Evolutionary conservation across 1,140 invertebrate species (phyloP).

Genomic region (Pseudobourletiella spinata): DNA sequence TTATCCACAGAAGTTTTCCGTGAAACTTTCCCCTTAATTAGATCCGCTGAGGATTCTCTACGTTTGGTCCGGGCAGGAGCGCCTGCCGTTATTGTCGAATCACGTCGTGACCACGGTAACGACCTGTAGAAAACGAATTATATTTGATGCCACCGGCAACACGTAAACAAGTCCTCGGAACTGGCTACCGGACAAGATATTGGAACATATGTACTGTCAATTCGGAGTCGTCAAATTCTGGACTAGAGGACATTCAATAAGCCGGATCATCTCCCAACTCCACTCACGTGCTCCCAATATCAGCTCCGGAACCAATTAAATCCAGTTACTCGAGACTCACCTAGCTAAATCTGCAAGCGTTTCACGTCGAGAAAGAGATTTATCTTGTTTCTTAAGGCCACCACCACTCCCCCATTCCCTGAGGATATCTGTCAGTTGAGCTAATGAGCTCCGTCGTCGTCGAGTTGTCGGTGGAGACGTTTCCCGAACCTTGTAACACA

Average conservation of each 20-base stretch:
- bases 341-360: slow-evolving; percentile 71
- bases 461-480: slow-evolving; percentile 55
- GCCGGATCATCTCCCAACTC: not conserved
- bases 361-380: slow-evolving; percentile 57
- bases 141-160: no score
- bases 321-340: slow-evolving; percentile 25
- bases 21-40: slow-evolving; percentile 32
- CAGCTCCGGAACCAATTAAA: not conserved
- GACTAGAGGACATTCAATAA: not conserved
- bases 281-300: no score
- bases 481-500: slow-evolving; percentile 40
- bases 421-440: slow-evolving; percentile 76
- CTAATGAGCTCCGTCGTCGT: slow-evolving; percentile 67
- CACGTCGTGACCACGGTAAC: slow-evolving; percentile 38
- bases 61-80: slow-evolving; percentile 29
- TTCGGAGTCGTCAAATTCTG: no score
- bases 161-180: no score
- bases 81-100: slow-evolving; percentile 37
- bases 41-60: slow-evolving; percentile 34
- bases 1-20: slow-evolving; percentile 32
- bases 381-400: slow-evolving; percentile 35
- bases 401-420: slow-evolving; percentile 68
- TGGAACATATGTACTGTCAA: no score
- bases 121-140: no score
- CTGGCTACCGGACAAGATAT: no score